phyloP scores from a whole-genome alignment of 2,113 vertebrate genomes.

The Malurus cyaneus region DNA sequence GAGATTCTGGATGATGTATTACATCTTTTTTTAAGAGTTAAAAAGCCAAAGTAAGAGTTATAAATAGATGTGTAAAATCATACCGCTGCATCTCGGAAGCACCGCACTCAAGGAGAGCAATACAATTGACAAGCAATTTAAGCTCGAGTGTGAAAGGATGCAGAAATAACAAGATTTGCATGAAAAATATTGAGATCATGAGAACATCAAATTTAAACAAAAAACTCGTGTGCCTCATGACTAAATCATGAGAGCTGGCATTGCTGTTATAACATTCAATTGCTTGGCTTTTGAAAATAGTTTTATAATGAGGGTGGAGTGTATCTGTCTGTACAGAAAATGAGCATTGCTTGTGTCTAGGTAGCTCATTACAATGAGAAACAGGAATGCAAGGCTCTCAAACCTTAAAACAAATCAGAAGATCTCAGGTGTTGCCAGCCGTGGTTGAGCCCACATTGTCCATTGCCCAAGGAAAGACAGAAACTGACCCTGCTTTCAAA shows the following conservation, averaged over 20 bases:
- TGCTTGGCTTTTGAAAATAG: constrained; percentile 74
- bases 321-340: constrained; percentile 66
- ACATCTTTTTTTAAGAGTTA: constrained; percentile 64
- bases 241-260: constrained; percentile 79
- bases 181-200: constrained; percentile 82
- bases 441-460: background rate
- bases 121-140: constrained; percentile 82
- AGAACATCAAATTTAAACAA: constrained; percentile 80
- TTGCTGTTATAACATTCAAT: constrained; percentile 74
- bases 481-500: constrained; percentile 41
- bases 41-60: constrained; percentile 73
- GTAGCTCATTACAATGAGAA: constrained; percentile 65
- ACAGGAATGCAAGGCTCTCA: constrained; percentile 33
- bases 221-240: constrained; percentile 79
- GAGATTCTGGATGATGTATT: constrained; percentile 56
- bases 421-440: constrained; percentile 9
- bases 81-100: constrained; percentile 72
- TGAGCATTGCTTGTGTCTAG: constrained; percentile 61
- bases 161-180: constrained; percentile 85
- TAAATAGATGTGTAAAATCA: constrained; percentile 78
- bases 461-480: constrained; percentile 3
- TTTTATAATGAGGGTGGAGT: constrained; percentile 73
- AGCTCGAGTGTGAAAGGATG: constrained; percentile 76
- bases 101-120: constrained; percentile 69
- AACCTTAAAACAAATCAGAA: constrained; percentile 56